Percentiles rank a stretch among this genome's conserved stretches.
Evolutionary conservation across 2,888 invertebrate species (phyloP).

Genomic region (Hybos culiciformis): DNA sequence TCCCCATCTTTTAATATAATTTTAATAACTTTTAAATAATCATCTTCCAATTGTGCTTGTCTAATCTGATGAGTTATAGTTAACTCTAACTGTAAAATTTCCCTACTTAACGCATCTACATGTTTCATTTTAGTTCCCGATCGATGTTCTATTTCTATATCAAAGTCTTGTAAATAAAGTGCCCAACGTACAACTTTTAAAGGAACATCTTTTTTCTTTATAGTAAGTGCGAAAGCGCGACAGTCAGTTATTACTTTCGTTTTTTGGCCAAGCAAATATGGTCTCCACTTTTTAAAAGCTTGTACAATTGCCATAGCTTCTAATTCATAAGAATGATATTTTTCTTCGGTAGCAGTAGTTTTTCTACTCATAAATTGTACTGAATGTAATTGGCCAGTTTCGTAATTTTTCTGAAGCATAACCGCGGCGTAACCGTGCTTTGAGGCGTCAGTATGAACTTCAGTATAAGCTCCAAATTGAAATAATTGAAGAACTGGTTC

Average conservation of each 20-base stretch:
- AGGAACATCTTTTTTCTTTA: slow-evolving; percentile 20
- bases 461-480: no score
- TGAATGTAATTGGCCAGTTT: slow-evolving; percentile 1
- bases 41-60: slow-evolving; percentile 11
- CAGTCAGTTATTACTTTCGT: slow-evolving; percentile 24
- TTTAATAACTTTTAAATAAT: slow-evolving; percentile 11
- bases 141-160: slow-evolving; percentile 12
- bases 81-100: slow-evolving; percentile 8
- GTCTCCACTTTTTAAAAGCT: slow-evolving; percentile 15
- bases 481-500: no score
- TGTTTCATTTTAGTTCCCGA: slow-evolving; percentile 11
- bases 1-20: slow-evolving; percentile 9
- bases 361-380: slow-evolving; percentile 5
- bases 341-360: slow-evolving; percentile 14
- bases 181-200: slow-evolving; percentile 9
- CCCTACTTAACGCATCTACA: slow-evolving; percentile 13
- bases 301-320: no score
- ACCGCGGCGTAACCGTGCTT: no score
- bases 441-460: no score
- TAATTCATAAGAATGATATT: slow-evolving; percentile 22
- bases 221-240: slow-evolving; percentile 20
- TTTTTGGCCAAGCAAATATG: slow-evolving; percentile 20
- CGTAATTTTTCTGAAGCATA: slow-evolving; percentile 1
- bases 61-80: slow-evolving; percentile 6
- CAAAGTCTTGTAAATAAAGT: slow-evolving; percentile 11